Evolutionary conservation across 1,140 invertebrate species (phyloP), one percentile per base, ranked within the genome.

Genomic region (Mesaphorura yosii): DNA sequence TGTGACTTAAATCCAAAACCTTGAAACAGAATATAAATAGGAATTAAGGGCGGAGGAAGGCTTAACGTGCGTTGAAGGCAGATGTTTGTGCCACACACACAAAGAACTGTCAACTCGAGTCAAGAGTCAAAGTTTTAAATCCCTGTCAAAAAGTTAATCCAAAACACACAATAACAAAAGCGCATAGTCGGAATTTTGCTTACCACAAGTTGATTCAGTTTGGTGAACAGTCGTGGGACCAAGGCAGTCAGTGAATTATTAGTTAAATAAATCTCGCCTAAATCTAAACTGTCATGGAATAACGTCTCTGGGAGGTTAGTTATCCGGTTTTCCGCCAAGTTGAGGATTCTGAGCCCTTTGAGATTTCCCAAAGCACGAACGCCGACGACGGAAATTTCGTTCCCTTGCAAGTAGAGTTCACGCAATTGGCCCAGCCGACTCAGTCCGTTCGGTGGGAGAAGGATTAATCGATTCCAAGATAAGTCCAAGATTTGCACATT

Each of bases 1-100:
- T 96, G 62, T 79, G 78, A 19, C 87, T 89, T 61, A 94, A 72
- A 68, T 95, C 87, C 41, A 96, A 70, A n/a, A n/a, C n/a, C n/a
- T n/a, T n/a, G n/a, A n/a, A n/a, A n/a, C n/a, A n/a, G n/a, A n/a
- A n/a, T n/a, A n/a, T n/a, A 17, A 19, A 41, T 5, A 19, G n/a
- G 40, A 19, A 41, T 17, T 6, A 41, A n/a, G 19, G 5, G 40
- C 40, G 23, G 5, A 10, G n/a, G 40, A 6, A 6, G 40, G n/a
- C n/a, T n/a, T n/a, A n/a, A n/a, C n/a, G n/a, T n/a, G n/a, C n/a
- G n/a, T n/a, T n/a, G n/a, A n/a, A n/a, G n/a, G n/a, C n/a, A n/a
- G n/a, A n/a, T n/a, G n/a, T n/a, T n/a, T n/a, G n/a, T n/a, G n/a
- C n/a, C n/a, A n/a, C n/a, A n/a, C n/a, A n/a, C n/a, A n/a, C n/a